Conservation (phyloP, 2,888 invertebrate species). For the Agrotis clavis region DNA sequence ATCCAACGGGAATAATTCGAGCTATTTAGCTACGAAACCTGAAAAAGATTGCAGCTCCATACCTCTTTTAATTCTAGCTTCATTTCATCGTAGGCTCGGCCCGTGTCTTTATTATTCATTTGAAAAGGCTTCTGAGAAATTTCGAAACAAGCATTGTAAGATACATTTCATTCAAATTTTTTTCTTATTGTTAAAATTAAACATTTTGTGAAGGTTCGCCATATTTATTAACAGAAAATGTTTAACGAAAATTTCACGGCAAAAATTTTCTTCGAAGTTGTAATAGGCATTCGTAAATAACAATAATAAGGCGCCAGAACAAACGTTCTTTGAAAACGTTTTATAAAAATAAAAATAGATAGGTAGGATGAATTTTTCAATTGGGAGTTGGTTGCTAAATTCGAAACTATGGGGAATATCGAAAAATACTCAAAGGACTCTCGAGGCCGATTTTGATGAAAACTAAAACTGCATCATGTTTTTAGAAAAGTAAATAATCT, state of each 20-base stretch:
- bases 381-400: too few relatives aligned
- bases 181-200: slow-evolving; percentile 4
- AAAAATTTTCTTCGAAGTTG: slow-evolving; percentile 23
- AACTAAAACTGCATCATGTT: too few relatives aligned
- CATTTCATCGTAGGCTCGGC: not conserved
- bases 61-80: not conserved
- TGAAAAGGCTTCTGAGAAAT: not conserved
- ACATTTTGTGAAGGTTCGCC: too few relatives aligned
- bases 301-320: not conserved
- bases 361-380: too few relatives aligned
- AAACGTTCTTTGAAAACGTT: not conserved
- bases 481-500: too few relatives aligned
- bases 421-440: too few relatives aligned
- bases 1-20: too few relatives aligned
- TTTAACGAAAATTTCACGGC: not conserved
- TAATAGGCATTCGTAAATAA: not conserved
- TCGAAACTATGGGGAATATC: too few relatives aligned
- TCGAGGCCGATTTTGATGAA: too few relatives aligned
- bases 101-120: not conserved
- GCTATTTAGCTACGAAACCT: too few relatives aligned
- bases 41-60: not conserved
- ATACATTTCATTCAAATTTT: not conserved
- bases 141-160: not conserved
- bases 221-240: not conserved
- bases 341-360: too few relatives aligned